Evolutionary conservation across 1,140 invertebrate genomes (phyloP).

Genomic region (Calosoma granatense): DNA sequence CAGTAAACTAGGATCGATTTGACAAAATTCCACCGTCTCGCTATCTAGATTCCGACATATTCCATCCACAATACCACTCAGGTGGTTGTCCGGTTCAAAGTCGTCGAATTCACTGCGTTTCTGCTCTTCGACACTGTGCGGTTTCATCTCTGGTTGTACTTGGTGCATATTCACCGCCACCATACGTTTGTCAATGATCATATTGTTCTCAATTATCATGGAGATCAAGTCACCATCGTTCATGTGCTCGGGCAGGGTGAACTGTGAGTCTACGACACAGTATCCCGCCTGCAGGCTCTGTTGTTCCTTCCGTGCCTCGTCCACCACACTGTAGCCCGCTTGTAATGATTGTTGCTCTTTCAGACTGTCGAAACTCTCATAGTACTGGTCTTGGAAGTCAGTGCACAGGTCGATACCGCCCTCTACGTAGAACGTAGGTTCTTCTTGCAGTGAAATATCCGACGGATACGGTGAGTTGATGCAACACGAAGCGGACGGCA

Average conservation of each 20-base stretch:
- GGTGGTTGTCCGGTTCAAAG: background rate
- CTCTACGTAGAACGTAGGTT: constrained; percentile 1
- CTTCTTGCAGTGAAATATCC: background rate
- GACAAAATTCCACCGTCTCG: background rate
- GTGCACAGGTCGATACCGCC: background rate
- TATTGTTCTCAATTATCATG: background rate
- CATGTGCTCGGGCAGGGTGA: background rate
- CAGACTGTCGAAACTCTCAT: background rate
- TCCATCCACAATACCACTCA: background rate
- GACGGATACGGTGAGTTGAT: background rate
- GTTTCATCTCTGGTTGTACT: background rate
- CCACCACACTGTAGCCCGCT: background rate
- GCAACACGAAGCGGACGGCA: background rate
- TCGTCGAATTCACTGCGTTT: background rate
- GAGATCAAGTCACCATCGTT: background rate
- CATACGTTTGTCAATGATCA: background rate
- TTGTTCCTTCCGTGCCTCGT: background rate
- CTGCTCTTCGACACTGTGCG: background rate
- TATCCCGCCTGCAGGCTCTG: background rate
- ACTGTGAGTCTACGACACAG: background rate
- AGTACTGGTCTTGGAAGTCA: background rate
- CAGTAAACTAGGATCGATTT: background rate
- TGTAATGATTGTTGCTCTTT: background rate
- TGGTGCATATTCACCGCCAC: background rate
- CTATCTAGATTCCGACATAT: background rate